Percentiles rank a stretch among this genome's conserved stretches.
Conservation (phyloP, 2,797 vertebrate species). For the Pseudochromis fuscus region DNA sequence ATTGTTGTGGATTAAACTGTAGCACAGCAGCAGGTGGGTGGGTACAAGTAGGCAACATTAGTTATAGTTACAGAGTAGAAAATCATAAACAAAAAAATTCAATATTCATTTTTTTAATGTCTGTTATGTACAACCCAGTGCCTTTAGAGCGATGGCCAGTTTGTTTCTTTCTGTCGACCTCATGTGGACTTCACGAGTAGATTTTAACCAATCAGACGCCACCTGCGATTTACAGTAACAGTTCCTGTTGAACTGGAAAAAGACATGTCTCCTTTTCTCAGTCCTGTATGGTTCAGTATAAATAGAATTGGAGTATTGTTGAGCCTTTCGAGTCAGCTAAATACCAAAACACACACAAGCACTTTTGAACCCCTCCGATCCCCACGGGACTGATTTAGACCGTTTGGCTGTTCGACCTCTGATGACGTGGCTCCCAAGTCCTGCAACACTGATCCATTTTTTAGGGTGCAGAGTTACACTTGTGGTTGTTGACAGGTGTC, state of each 20-base stretch:
- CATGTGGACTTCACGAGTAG: conserved; percentile 80
- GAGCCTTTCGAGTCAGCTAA: conserved; percentile 27
- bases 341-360: conserved; percentile 41
- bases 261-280: background rate
- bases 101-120: conserved; percentile 68
- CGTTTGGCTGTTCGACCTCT: conserved; percentile 14
- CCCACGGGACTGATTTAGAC: conserved; percentile 30
- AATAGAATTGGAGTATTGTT: conserved; percentile 33
- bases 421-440: conserved; percentile 14
- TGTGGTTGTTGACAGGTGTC: background rate
- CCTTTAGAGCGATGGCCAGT: conserved; percentile 83
- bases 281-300: conserved; percentile 16
- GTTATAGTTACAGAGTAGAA: conserved; percentile 89
- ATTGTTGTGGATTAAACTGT: conserved; percentile 80
- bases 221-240: conserved; percentile 63
- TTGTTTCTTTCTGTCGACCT: conserved; percentile 69
- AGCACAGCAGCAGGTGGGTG: conserved; percentile 83
- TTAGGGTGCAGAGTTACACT: conserved; percentile 34
- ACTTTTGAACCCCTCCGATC: background rate
- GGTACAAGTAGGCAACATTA: conserved; percentile 90
- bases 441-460: conserved; percentile 10
- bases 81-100: conserved; percentile 83
- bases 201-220: conserved; percentile 84
- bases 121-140: conserved; percentile 95
- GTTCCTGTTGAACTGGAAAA: conserved; percentile 20